Conservation (phyloP, 2,797 vertebrate genomes). For the Gallinago nigripennis region DNA sequence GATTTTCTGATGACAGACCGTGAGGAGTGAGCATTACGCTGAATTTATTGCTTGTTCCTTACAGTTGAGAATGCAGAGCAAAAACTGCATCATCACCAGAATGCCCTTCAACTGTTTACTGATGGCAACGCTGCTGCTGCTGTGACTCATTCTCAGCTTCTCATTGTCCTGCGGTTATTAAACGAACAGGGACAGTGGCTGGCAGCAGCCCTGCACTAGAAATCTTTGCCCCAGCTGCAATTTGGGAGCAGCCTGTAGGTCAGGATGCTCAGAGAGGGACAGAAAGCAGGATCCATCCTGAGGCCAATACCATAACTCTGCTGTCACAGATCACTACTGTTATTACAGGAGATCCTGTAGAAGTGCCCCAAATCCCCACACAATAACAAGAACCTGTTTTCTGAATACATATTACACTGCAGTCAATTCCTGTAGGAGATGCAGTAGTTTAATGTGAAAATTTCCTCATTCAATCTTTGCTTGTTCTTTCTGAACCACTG, state of each 20-base stretch:
- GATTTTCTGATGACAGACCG: background rate
- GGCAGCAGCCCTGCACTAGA: background rate
- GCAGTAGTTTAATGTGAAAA: conserved; percentile 27
- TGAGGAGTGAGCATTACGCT: accelerated
- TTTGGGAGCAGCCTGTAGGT: background rate
- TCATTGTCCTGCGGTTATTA: background rate
- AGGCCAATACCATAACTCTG: background rate
- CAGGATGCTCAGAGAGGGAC: background rate
- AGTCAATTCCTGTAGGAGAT: conserved; percentile 22
- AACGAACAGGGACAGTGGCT: background rate
- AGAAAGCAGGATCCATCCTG: background rate
- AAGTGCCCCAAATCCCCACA: background rate
- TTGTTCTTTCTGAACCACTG: conserved; percentile 33
- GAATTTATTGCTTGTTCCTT: background rate
- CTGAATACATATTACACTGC: background rate
- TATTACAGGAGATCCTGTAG: background rate
- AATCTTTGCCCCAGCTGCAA: background rate
- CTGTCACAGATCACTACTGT: background rate
- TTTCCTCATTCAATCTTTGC: conserved; percentile 8
- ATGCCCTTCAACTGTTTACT: background rate
- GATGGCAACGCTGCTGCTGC: background rate
- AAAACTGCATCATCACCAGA: background rate
- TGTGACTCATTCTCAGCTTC: background rate
- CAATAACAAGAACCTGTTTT: conserved; percentile 11
- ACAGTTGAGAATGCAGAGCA: background rate